phyloP scores from a whole-genome alignment of 1,140 invertebrate genomes.

The Papilio dardanus region DNA sequence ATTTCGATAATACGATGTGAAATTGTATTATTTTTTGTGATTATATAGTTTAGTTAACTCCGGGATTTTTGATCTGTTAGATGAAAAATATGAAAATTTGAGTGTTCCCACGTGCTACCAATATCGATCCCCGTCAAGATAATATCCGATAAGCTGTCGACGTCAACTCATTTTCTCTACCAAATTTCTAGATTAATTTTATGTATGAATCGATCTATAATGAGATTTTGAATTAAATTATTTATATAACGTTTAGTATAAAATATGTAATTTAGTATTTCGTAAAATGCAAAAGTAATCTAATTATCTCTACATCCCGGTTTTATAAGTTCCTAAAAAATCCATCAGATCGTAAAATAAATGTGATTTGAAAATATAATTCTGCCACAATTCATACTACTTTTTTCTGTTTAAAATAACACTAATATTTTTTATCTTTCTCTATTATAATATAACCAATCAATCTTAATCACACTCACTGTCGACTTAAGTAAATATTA shows the following conservation, averaged over 20 bases:
- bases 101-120: conserved; percentile 4
- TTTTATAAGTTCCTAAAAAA: neutral
- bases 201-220: neutral
- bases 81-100: neutral
- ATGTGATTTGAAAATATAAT: neutral
- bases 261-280: no score
- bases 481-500: neutral
- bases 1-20: no score
- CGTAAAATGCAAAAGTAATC: neutral
- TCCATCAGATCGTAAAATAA: neutral
- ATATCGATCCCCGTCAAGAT: conserved; percentile 1
- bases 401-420: no score
- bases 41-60: neutral
- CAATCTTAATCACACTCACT: neutral
- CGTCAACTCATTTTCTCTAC: neutral
- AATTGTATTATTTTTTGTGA: neutral
- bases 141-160: conserved; percentile 2
- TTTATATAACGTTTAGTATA: neutral
- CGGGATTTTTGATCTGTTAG: neutral
- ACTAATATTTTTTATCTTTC: neutral
- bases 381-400: neutral
- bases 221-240: neutral
- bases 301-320: neutral
- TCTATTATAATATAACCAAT: neutral
- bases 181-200: neutral